Evolutionary conservation across 2,113 vertebrate species (phyloP).

Genomic region (Clarias batrachus): DNA sequence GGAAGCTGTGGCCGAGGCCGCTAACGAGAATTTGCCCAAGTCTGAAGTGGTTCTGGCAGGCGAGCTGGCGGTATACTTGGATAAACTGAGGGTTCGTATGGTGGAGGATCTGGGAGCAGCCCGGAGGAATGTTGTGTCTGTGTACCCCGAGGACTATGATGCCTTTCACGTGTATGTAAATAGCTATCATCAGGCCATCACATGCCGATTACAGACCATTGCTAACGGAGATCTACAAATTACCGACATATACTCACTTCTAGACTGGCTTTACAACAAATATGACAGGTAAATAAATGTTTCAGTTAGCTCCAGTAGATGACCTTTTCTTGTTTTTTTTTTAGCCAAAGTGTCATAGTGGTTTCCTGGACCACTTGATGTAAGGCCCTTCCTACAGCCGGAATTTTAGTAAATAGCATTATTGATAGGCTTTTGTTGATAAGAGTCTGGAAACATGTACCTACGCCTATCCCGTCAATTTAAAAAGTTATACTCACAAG

Average conservation of each 20-base stretch:
- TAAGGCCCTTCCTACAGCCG: neutral
- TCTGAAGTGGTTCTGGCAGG: slow-evolving; percentile 59
- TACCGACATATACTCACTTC: slow-evolving; percentile 81
- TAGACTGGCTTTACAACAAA: slow-evolving; percentile 87
- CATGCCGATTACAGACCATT: slow-evolving; percentile 68
- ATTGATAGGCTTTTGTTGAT: slow-evolving; percentile 48
- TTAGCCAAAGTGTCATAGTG: neutral
- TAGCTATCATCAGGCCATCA: slow-evolving; percentile 82
- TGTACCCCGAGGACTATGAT: slow-evolving; percentile 79
- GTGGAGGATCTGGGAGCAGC: slow-evolving; percentile 81
- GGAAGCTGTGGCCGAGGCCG: slow-evolving; percentile 73
- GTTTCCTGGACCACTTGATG: slow-evolving; percentile 4
- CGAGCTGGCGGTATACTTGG: slow-evolving; percentile 68
- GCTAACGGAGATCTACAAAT: slow-evolving; percentile 72
- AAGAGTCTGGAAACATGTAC: slow-evolving; percentile 26
- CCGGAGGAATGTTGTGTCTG: slow-evolving; percentile 75
- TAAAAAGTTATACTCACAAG: slow-evolving; percentile 42
- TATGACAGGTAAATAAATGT: slow-evolving; percentile 78
- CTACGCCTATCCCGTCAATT: slow-evolving; percentile 46
- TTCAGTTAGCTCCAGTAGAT: neutral
- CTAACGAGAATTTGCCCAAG: slow-evolving; percentile 71
- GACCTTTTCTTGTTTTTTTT: neutral
- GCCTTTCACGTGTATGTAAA: slow-evolving; percentile 81
- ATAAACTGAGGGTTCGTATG: slow-evolving; percentile 68
- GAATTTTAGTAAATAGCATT: slow-evolving; percentile 27